phyloP scores from a whole-genome alignment of 2,113 vertebrate genomes.

The Prietella phreatophila region DNA sequence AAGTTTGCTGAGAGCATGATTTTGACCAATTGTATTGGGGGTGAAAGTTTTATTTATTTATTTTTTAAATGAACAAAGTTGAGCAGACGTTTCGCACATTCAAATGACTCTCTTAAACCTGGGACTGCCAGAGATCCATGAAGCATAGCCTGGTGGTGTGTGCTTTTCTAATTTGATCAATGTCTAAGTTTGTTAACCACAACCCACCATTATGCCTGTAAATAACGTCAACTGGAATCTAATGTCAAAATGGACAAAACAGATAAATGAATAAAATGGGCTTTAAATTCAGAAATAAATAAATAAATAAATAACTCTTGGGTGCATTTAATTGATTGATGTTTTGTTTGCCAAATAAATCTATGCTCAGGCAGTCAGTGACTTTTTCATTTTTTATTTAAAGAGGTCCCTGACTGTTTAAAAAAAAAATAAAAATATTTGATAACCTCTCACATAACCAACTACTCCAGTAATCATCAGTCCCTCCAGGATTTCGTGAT shows the following conservation, averaged over 20 bases:
- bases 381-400: neutral
- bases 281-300: neutral
- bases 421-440: too few relatives aligned
- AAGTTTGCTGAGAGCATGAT: neutral
- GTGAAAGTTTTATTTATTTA: too few relatives aligned
- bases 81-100: neutral
- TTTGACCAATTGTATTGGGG: neutral
- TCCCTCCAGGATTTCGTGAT: too few relatives aligned
- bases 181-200: neutral
- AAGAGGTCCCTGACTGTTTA: neutral
- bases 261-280: neutral
- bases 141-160: neutral
- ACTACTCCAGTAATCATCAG: too few relatives aligned
- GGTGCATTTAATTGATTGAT: neutral
- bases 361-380: neutral
- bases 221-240: neutral
- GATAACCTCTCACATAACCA: neutral
- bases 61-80: neutral
- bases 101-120: neutral
- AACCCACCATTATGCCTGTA: neutral
- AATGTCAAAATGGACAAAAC: neutral
- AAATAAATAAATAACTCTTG: neutral
- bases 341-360: neutral
- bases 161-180: neutral
- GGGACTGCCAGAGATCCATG: neutral